Evolutionary conservation across 2,797 vertebrate species (phyloP), one percentile per base, ranked within the genome.

Genomic region (Alauda arvensis): DNA sequence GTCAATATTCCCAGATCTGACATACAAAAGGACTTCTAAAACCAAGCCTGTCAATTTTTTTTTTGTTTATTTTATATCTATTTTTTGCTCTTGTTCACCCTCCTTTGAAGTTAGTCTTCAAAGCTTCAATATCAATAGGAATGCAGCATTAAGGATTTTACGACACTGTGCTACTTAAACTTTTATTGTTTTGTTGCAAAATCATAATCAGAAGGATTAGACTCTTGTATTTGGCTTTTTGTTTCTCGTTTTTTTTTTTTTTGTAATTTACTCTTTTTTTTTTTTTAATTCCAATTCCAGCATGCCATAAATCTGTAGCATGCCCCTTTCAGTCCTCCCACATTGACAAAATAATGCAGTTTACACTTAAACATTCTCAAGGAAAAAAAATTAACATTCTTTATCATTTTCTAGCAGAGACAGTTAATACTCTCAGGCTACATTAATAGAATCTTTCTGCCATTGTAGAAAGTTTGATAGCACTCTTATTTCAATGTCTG

Each of bases 381-480:
- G 96, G 96, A 87, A 96, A 96, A 94, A 95, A 97, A 97, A 97
- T 97, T 97, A 97, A 97, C 96, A 96, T 97, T 97, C 96, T 97
- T 97, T 97, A 97, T 97, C 96, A 97, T 96, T 96, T 96, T 94
- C 95, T 86, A 95, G 92, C 96, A 97, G 97, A 97, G 94, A 96
- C 96, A 95, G 96, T 95, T 97, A 97, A 97, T 97, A 96, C 95
- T 96, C 93, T 95, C 95, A 93, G 91, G 94, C 95, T 95, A 95
- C 96, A 96, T 97, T 97, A 98, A 98, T 97, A 96, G 97, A 97
- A 97, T 97, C 96, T 97, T 96, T 97, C 96, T 96, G 96, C 95
- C 90, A 97, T 89, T 97, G 97, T 97, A 96, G 96, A 98, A 98
- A 98, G 96, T 98, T 98, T 98, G 98, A 98, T 97, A 98, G 97